Percentiles rank a stretch among this genome's conserved stretches.
Evolutionary conservation across 1,140 invertebrate species (phyloP).

Genomic region (Heterodera carotae): DNA sequence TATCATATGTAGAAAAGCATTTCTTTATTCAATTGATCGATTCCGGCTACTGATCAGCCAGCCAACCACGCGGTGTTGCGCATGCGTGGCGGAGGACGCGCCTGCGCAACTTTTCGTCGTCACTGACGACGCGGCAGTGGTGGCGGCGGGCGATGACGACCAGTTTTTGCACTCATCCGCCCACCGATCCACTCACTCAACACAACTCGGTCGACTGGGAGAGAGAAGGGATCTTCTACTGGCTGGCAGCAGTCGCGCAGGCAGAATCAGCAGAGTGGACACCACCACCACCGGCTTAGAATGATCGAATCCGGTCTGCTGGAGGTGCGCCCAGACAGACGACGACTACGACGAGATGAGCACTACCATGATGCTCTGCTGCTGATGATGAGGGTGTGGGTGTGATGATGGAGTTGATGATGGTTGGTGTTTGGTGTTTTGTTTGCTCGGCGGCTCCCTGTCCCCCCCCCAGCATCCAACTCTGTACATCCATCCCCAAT

Average conservation of each 20-base stretch:
- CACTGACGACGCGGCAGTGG: neutral
- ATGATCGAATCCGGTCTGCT: neutral
- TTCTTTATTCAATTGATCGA: neutral
- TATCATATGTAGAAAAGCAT: too few relatives aligned
- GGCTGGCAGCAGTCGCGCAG: neutral
- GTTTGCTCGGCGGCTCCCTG: neutral
- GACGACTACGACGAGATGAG: neutral
- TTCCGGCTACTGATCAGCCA: neutral
- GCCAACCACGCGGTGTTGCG: too few relatives aligned
- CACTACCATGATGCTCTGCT: neutral
- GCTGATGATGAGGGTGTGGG: neutral
- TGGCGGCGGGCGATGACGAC: neutral
- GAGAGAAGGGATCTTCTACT: neutral
- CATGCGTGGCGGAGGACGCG: too few relatives aligned
- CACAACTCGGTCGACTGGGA: neutral
- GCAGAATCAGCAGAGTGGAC: neutral
- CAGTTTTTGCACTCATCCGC: neutral
- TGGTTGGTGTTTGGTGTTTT: slow-evolving; percentile 3
- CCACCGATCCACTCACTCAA: neutral
- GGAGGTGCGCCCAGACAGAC: neutral
- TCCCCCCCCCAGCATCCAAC: too few relatives aligned
- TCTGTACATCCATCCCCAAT: too few relatives aligned
- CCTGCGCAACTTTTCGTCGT: neutral
- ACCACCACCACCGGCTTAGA: neutral
- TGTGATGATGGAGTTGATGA: neutral